phyloP scores from a whole-genome alignment of 1,140 invertebrate species.

The Drosophila carrolli region DNA sequence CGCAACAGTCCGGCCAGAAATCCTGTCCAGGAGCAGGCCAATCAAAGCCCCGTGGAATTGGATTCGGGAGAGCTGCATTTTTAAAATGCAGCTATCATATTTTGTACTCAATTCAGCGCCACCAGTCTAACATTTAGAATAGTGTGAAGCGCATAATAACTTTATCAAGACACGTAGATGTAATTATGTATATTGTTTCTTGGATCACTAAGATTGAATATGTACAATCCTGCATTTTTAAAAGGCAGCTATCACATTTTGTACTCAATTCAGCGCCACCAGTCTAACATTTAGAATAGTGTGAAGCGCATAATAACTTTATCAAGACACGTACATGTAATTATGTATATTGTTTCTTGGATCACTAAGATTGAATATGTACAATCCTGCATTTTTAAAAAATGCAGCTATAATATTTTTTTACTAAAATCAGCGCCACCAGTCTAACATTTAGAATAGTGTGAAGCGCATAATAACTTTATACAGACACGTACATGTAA shows the following conservation, averaged over 20 bases:
- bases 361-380: not conserved
- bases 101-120: not conserved
- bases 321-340: not conserved
- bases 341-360: no score
- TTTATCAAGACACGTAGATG: not conserved
- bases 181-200: not conserved
- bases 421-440: not conserved
- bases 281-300: not conserved
- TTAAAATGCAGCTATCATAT: not conserved
- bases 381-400: no score
- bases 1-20: not conserved
- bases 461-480: not conserved
- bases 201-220: not conserved
- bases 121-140: not conserved
- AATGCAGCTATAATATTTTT: not conserved
- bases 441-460: not conserved
- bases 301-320: not conserved
- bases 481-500: not conserved
- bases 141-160: not conserved
- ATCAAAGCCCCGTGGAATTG: no score
- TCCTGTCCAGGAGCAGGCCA: not conserved
- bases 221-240: not conserved
- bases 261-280: not conserved
- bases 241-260: not conserved
- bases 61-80: not conserved